These are phyloP conservation scores for Meandrina meandrites DNA, from an alignment of 92 coral and sea anemone species.

Conservation along the genomic window DNA sequence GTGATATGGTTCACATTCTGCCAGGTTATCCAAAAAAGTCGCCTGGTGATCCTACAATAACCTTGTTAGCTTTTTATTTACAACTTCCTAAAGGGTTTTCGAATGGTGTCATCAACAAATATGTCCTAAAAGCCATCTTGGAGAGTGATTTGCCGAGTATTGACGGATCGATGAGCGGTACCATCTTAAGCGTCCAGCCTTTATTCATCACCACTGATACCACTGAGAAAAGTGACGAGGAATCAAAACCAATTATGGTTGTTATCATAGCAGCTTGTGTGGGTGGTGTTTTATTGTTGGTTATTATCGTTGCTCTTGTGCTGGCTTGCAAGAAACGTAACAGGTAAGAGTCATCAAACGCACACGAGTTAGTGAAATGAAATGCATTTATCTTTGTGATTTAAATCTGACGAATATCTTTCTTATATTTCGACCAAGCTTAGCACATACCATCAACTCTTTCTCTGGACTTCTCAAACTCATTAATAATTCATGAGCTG, in stretches of 20 bases:
- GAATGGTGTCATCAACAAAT: neutral
- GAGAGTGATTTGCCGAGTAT: neutral
- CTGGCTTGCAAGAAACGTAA: neutral
- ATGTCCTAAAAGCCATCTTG: neutral
- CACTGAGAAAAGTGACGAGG: neutral
- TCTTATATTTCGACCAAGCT: no score
- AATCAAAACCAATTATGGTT: neutral
- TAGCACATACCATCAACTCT: no score
- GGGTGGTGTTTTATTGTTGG: neutral
- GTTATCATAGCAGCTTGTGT: neutral
- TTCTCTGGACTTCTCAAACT: no score
- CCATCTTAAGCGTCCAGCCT: neutral
- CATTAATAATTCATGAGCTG: no score
- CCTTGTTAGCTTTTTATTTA: neutral
- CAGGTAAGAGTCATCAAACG: neutral
- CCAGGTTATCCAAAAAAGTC: neutral
- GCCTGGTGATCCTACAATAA: neutral
- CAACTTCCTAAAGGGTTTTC: neutral
- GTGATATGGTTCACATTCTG: neutral
- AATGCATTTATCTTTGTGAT: no score
- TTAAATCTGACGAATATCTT: no score
- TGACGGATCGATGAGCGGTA: neutral
- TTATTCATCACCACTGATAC: neutral
- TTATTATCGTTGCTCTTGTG: neutral
- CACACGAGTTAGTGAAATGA: no score